Base-by-base conservation (phyloP, 2,888 invertebrate genomes). In the Cheilosia vulpina region DNA sequence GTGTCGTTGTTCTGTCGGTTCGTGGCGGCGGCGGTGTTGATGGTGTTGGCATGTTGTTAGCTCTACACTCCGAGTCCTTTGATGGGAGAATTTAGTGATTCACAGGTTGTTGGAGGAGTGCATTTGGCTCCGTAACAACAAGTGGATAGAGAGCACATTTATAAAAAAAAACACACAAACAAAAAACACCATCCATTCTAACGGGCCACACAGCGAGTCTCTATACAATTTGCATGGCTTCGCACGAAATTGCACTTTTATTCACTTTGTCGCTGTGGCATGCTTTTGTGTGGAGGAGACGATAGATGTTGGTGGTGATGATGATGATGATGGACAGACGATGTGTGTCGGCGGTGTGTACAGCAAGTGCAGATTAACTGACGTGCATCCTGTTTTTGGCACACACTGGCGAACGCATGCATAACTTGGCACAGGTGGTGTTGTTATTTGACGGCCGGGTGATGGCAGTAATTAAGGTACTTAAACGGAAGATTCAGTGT, bases 371-470 rank as follows among this genome's bases (percentile, higher is more conserved):
- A 85, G 84, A 85, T 85, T 80, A 85, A 85, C 84, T 85, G 80
- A 85, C 62, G 80, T 81, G 80, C 81, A 85, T 81, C 84, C 84
- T 85, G 84, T 81, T 76, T 85, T 85, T 76, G 81, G 71, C 81
- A 57, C 69, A 62, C 60, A 55, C 65, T 17, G 55, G 34, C 43
- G 34, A 65, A 52, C 24, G 69, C 55, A 81, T 65, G 71, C 81
- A 85, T 71, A 71, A 76, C 80, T 76, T 76, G 60, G 47, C 75
- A 76, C 81, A 76, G 71, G 53, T 81, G 84, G 53, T 81, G 84
- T 66, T 85, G 76, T 57, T 62, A 76, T 85, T 76, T 85, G 81
- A 81, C 55, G 53, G 55, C 75, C 71, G 62, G 76, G 11, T 85
- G 80, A 76, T 80, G 80, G 84, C 53, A 71, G 80, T 85, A 80